A percentile compares a stretch with the other conserved stretches of the same genome.
phyloP scores from a whole-genome alignment of 2,113 vertebrate genomes.

The Clarias gariepinus region DNA sequence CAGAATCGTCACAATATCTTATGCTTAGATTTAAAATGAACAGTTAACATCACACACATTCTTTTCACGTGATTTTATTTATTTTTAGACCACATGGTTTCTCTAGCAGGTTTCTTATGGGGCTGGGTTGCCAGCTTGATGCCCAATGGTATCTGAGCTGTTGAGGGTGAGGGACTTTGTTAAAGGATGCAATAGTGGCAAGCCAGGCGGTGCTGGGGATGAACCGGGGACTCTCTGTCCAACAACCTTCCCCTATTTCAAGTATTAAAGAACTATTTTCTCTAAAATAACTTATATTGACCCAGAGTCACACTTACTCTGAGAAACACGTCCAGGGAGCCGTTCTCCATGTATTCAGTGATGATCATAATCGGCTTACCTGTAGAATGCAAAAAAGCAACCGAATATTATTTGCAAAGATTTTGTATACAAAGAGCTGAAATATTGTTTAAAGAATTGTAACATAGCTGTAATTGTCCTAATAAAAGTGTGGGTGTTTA shows the following conservation, averaged over 20 bases:
- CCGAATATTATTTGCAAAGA: conserved; percentile 62
- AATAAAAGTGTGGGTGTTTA: background rate
- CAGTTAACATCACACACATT: background rate
- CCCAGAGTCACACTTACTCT: conserved; percentile 77
- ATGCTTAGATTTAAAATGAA: background rate
- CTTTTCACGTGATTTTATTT: too few relatives aligned
- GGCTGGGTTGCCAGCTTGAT: too few relatives aligned
- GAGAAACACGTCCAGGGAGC: conserved; percentile 97
- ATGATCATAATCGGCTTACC: conserved; percentile 99
- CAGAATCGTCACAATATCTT: background rate
- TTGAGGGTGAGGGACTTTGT: too few relatives aligned
- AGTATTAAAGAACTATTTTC: background rate
- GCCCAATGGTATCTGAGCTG: too few relatives aligned
- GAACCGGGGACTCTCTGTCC: too few relatives aligned
- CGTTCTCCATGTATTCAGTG: conserved; percentile 99
- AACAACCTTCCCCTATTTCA: background rate
- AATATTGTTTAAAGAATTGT: background rate
- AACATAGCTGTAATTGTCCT: background rate
- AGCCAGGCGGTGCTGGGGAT: too few relatives aligned
- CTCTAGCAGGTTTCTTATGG: too few relatives aligned
- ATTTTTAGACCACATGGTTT: too few relatives aligned
- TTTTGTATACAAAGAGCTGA: background rate
- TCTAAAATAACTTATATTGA: background rate
- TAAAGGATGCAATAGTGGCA: too few relatives aligned
- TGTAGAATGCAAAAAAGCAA: conserved; percentile 64